Base-by-base conservation (phyloP, 1,140 invertebrate species). In the Hylyphantes graminicola region DNA sequence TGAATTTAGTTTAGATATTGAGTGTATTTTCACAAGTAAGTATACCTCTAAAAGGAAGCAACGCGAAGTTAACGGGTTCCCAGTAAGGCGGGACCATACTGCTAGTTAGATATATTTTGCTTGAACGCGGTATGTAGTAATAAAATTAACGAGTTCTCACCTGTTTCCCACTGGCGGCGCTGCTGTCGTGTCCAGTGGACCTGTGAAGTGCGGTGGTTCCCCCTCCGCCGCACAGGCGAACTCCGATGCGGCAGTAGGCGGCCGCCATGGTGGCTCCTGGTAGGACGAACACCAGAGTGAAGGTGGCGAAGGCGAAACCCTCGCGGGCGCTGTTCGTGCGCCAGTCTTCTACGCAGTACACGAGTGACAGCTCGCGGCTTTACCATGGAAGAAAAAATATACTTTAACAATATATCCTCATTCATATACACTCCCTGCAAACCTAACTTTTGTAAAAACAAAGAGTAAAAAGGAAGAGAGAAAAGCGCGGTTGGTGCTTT, bases 191-290 rank as follows among this genome's bases (percentile, higher is more conserved):
- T 13, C 80, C 80, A 17, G 74, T 72, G 0, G 80, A 68, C 2
- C 67, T 53, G 57, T 78, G 92, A 91, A 81, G 92, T 93, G 78
- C 85, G 85, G 85, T 86, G 86, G 76, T 85, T 87, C 84, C 82
- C 86, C 92, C 91, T 68, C 92, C 91, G 2, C 92, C 92, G 88
- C 94, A 94, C 13, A 95, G 89, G 17, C 92, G 91, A 55, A 92
- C 90, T 0, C 94, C 94, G 92, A 94, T 95, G 87, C 94, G 89
- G 0, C 93, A 92, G 88, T 95, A 95, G 0, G 93, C 92, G 48
- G 93, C 72, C 7, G 77, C 90, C 73, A 94, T 93, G 51, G 94
- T 92, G 81, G 91, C 91, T n/a, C 94, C 94, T 7, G 94, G 94
- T 77, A 94, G 91, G 9, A 93, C 92, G 87, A 95, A 95, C 55